Evolutionary conservation across 2,113 vertebrate genomes (phyloP).

Genomic region (Craseonycteris thonglongyai): DNA sequence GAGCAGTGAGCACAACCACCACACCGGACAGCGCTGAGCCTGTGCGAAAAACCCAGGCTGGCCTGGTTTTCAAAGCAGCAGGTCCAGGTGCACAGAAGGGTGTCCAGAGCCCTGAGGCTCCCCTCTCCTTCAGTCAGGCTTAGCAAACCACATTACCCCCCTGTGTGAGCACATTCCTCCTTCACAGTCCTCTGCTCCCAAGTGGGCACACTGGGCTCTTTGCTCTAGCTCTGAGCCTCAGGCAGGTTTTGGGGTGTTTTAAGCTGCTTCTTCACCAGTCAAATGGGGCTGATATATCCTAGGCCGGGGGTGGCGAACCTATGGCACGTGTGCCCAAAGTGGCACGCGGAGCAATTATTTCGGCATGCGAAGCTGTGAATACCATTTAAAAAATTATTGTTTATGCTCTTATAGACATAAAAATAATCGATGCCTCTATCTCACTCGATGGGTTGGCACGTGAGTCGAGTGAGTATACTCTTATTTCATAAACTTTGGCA

Average conservation of each 20-base stretch:
- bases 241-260: neutral
- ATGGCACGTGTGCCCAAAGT: too few relatives aligned
- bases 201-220: neutral
- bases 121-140: neutral
- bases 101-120: neutral
- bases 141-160: neutral
- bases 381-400: too few relatives aligned
- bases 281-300: neutral
- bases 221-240: neutral
- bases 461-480: too few relatives aligned
- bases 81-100: neutral
- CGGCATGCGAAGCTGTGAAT: too few relatives aligned
- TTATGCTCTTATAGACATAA: too few relatives aligned
- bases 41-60: neutral
- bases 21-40: neutral
- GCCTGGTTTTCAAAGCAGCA: neutral
- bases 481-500: too few relatives aligned
- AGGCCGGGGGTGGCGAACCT: too few relatives aligned
- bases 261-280: neutral
- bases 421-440: too few relatives aligned
- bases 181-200: accelerated
- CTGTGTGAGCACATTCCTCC: too few relatives aligned
- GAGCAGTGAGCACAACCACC: neutral
- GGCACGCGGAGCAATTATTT: too few relatives aligned
- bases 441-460: too few relatives aligned